Conservation (phyloP, 2,888 invertebrate genomes). For the Luperina nickerlii region DNA sequence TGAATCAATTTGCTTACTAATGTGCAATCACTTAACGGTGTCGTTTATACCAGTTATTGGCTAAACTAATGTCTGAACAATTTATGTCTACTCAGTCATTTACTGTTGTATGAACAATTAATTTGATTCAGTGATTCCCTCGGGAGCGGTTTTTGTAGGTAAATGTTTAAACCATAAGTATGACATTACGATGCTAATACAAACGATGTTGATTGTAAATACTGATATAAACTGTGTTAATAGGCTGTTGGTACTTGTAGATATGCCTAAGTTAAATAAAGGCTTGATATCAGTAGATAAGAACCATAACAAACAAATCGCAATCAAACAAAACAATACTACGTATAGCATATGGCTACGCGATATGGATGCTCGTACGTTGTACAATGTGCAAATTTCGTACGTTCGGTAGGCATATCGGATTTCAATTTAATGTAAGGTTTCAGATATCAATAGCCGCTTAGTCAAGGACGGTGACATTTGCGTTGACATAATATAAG, state of each 20-base stretch:
- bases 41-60: conserved; percentile 39
- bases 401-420: conserved; percentile 23
- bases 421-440: conserved; percentile 48
- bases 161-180: conserved; percentile 1
- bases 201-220: conserved; percentile 24
- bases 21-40: conserved; percentile 49
- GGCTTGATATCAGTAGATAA: conserved; percentile 55
- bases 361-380: neutral
- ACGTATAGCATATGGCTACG: conserved; percentile 2
- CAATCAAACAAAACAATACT: conserved; percentile 50
- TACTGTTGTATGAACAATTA: conserved; percentile 16
- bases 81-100: conserved; percentile 1
- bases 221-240: conserved; percentile 52
- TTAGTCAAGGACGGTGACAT: conserved; percentile 66
- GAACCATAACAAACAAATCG: conserved; percentile 56
- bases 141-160: conserved; percentile 1
- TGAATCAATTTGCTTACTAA: conserved; percentile 45
- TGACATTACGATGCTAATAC: conserved; percentile 17
- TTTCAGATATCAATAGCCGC: conserved; percentile 48
- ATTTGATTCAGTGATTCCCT: conserved; percentile 17
- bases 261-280: conserved; percentile 50
- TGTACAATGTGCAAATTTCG: conserved; percentile 10
- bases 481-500: conserved; percentile 59
- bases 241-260: conserved; percentile 46
- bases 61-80: conserved; percentile 30